These are phyloP conservation scores for Megatriorchis doriae DNA, from an alignment of 2,113 vertebrate species.

Conservation along the genomic window DNA sequence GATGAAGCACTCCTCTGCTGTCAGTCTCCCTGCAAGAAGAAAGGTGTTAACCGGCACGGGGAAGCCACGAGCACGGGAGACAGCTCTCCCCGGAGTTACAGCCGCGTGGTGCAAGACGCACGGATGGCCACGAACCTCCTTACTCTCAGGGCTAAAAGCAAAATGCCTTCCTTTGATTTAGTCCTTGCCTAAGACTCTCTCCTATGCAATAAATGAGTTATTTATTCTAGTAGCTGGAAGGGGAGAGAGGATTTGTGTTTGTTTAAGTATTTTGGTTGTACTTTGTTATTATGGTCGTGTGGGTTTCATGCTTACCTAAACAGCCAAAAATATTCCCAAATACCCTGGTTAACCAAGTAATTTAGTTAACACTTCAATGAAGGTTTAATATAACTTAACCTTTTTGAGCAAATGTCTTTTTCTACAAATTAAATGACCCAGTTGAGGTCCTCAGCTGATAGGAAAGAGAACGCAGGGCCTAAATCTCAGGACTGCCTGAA, in stretches of 20 bases:
- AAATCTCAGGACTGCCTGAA: background rate
- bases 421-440: background rate
- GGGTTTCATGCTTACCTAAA: background rate
- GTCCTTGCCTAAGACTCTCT: background rate
- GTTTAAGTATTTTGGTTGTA: background rate
- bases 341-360: background rate
- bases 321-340: background rate
- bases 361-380: background rate
- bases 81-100: background rate
- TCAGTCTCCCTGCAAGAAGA: background rate
- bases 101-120: rapidly evolving
- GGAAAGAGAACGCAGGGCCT: background rate
- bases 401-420: background rate
- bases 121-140: background rate
- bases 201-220: background rate
- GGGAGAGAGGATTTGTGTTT: background rate
- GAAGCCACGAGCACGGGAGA: background rate
- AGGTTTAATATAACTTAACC: background rate
- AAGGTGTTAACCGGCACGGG: rapidly evolving
- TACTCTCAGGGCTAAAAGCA: background rate
- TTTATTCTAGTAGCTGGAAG: background rate
- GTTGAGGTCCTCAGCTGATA: background rate
- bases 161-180: background rate
- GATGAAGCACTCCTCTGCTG: background rate
- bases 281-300: background rate